These are phyloP conservation scores for Geopemphigus sp. DNA, from an alignment of 1,140 invertebrate genomes.

Conservation along the genomic window DNA sequence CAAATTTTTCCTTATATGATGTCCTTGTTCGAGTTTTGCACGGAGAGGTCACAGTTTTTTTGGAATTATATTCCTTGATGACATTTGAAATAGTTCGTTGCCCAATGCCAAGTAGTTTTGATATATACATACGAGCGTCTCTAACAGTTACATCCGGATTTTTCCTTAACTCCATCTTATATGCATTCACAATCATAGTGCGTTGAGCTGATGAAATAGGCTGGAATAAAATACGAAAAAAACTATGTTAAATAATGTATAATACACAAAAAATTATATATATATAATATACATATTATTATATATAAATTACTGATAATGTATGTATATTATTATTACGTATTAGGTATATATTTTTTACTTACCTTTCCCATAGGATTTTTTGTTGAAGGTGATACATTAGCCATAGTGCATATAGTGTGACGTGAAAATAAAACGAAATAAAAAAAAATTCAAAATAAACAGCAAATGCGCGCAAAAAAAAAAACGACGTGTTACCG, in stretches of 20 bases:
- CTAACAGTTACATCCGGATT: background rate
- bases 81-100: background rate
- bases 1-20: background rate
- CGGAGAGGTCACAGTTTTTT: background rate
- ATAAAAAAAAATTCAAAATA: too few species aligned
- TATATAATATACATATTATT: background rate
- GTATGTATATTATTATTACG: too few species aligned
- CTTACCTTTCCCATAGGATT: slow-evolving; percentile 21
- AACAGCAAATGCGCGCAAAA: too few species aligned
- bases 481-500: too few species aligned
- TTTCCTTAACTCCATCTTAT: background rate
- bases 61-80: background rate
- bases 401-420: too few species aligned
- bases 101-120: slow-evolving; percentile 1
- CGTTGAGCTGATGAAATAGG: slow-evolving; percentile 6
- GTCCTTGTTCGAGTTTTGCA: background rate
- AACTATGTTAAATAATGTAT: background rate
- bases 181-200: background rate
- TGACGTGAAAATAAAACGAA: too few species aligned
- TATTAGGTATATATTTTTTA: background rate
- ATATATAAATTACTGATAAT: background rate
- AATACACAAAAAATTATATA: background rate
- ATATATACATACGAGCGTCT: background rate
- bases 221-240: slow-evolving; percentile 16
- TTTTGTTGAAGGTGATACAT: too few species aligned